Evolutionary conservation across 1,140 invertebrate species (phyloP).

Genomic region (Drosophila arawakana): DNA sequence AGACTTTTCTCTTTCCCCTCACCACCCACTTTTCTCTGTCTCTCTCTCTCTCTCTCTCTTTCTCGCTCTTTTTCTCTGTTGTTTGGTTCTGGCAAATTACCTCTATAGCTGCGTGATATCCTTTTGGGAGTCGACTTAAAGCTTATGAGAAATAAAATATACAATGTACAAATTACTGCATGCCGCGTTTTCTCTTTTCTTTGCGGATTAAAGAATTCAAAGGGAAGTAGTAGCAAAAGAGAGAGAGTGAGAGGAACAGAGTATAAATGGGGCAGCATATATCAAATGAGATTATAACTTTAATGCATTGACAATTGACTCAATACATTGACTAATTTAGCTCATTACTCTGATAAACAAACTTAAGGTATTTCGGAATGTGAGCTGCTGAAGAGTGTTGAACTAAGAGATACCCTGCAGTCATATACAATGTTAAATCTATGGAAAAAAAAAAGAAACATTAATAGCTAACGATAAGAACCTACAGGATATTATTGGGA

Average conservation of each 20-base stretch:
- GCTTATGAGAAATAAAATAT: conserved; percentile 46
- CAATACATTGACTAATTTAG: conserved; percentile 26
- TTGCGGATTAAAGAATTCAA: conserved; percentile 19
- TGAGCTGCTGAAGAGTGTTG: neutral
- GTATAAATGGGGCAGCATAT: no score
- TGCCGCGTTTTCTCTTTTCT: conserved; percentile 10
- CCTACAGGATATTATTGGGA: no score
- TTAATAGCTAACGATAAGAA: no score
- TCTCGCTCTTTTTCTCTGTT: neutral
- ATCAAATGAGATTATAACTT: conserved; percentile 6
- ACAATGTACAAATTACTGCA: conserved; percentile 32
- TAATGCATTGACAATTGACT: neutral
- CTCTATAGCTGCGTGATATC: conserved; percentile 28
- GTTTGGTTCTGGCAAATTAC: conserved; percentile 48
- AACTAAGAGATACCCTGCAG: neutral
- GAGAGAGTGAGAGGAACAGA: neutral
- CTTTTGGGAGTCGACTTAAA: conserved; percentile 35
- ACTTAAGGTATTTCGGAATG: neutral
- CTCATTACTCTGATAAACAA: conserved; percentile 6
- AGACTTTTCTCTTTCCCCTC: conserved; percentile 14
- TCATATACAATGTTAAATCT: no score
- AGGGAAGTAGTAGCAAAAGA: neutral
- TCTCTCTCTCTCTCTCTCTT: neutral
- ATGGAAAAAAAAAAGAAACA: no score
- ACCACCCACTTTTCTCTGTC: neutral